phyloP scores from a whole-genome alignment of 2,888 invertebrate genomes.

The Oligia strigilis region DNA sequence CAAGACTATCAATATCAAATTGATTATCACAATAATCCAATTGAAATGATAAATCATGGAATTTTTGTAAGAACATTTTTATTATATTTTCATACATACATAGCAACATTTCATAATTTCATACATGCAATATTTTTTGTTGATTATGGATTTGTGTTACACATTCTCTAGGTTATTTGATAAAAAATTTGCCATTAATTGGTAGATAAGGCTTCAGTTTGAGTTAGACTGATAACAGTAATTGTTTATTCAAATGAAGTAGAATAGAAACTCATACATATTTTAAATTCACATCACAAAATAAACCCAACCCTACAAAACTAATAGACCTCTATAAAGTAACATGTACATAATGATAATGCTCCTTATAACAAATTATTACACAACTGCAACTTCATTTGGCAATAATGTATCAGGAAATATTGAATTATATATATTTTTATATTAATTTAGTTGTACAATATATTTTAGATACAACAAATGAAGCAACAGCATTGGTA shows the following conservation, averaged over 20 bases:
- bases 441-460: conserved; percentile 5
- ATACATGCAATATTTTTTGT: conserved; percentile 48
- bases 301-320: conserved; percentile 31
- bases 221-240: conserved; percentile 46
- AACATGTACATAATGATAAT: conserved; percentile 31
- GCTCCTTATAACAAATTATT: conserved; percentile 1
- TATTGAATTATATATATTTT: conserved; percentile 3
- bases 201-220: conserved; percentile 58
- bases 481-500: conserved; percentile 21
- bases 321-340: conserved; percentile 19
- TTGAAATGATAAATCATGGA: conserved; percentile 1
- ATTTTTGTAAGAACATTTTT: conserved; percentile 49
- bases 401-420: conserved; percentile 11
- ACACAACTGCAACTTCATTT: conserved; percentile 29
- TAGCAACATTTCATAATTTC: conserved; percentile 39
- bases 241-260: conserved; percentile 33
- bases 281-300: conserved; percentile 37
- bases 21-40: not conserved
- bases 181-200: conserved; percentile 47
- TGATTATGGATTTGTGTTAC: conserved; percentile 32
- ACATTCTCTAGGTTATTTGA: conserved; percentile 42
- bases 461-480: conserved; percentile 14
- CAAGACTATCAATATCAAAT: not conserved
- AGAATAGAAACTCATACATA: conserved; percentile 13
- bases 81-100: conserved; percentile 46